Evolutionary conservation across 2,888 invertebrate genomes (phyloP).

Genomic region (Empis stercorea): DNA sequence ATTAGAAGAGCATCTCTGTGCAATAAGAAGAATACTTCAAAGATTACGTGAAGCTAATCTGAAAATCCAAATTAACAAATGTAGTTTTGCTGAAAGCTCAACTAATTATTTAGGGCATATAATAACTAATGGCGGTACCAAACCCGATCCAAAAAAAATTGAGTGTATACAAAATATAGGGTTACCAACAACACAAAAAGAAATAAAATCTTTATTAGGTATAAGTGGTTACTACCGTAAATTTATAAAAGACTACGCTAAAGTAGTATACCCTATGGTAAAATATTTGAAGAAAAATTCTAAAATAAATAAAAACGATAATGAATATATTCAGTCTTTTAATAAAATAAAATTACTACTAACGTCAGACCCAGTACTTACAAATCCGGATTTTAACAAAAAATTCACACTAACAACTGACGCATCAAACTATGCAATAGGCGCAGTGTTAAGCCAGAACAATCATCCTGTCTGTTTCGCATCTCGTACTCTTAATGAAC

Average conservation of each 20-base stretch:
- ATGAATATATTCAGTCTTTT: not conserved
- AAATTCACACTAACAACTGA: conserved; percentile 3
- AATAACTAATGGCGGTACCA: conserved; percentile 8
- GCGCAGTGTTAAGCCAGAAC: conserved; percentile 4
- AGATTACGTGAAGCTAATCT: conserved; percentile 5
- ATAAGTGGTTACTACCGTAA: conserved; percentile 8
- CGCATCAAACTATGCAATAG: conserved; percentile 1
- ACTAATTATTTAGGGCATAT: conserved; percentile 11
- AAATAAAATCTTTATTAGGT: conserved; percentile 12
- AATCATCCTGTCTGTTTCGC: conserved; percentile 3
- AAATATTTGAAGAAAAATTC: conserved; percentile 1
- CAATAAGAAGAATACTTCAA: conserved; percentile 7
- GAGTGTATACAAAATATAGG: not conserved
- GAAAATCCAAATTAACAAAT: conserved; percentile 12
- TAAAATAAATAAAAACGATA: conserved; percentile 1
- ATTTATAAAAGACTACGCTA: conserved; percentile 4
- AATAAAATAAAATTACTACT: conserved; percentile 4
- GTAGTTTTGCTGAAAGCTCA: conserved; percentile 6
- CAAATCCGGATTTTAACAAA: conserved; percentile 3
- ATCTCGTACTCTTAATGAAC: conserved; percentile 6
- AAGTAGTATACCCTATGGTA: conserved; percentile 1
- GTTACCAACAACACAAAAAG: conserved; percentile 9
- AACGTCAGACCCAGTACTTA: not conserved
- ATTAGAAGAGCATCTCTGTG: conserved; percentile 8
- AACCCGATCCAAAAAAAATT: conserved; percentile 9